These are phyloP conservation scores for Microcebus tavaratra DNA, from an alignment of 2,113 vertebrate genomes.

Conservation along the genomic window DNA sequence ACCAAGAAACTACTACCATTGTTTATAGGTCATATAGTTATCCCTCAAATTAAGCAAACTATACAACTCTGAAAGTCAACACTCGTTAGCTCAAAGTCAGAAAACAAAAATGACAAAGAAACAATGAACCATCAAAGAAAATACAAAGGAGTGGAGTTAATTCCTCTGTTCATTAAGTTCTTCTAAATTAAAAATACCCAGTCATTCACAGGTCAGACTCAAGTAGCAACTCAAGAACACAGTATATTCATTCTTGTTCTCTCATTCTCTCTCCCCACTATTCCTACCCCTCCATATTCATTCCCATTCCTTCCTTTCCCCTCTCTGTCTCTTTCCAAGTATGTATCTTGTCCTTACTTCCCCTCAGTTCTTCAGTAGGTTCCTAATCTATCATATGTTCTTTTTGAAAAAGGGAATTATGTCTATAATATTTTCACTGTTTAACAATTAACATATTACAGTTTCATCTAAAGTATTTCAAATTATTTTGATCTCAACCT, in stretches of 20 bases:
- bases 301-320: neutral
- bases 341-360: neutral
- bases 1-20: neutral
- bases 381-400: neutral
- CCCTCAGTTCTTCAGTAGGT: neutral
- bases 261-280: neutral
- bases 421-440: neutral
- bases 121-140: slow-evolving; percentile 32
- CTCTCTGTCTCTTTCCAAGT: neutral
- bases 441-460: neutral
- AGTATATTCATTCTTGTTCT: neutral
- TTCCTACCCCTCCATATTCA: neutral
- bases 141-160: slow-evolving; percentile 16
- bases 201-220: neutral
- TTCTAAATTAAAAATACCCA: slow-evolving; percentile 36
- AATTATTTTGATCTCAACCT: neutral
- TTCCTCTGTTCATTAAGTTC: neutral
- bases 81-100: neutral
- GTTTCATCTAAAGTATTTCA: neutral
- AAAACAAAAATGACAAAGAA: slow-evolving; percentile 31
- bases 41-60: neutral
- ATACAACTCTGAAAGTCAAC: neutral
- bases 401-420: neutral
- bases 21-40: neutral
- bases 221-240: neutral